These are phyloP conservation scores for Allygus modestus DNA, from an alignment of 2,888 invertebrate genomes.

Conservation along the genomic window DNA sequence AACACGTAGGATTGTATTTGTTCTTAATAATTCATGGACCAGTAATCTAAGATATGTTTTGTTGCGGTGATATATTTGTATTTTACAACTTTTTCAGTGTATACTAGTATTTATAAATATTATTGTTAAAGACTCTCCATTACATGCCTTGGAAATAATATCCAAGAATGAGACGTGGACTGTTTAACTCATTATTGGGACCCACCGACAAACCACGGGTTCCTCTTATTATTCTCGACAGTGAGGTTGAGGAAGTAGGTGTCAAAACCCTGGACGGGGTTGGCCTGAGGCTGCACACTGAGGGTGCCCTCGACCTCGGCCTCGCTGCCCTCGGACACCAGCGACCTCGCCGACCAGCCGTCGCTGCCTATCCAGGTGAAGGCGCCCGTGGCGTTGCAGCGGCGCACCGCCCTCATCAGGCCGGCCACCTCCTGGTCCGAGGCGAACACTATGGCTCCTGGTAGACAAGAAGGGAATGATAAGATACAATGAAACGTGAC, in stretches of 20 bases:
- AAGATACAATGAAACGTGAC: too few species aligned
- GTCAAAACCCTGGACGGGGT: slow-evolving; percentile 91
- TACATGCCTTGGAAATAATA: too few species aligned
- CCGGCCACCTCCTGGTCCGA: slow-evolving; percentile 98
- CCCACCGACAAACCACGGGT: slow-evolving; percentile 97
- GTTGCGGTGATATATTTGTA: too few species aligned
- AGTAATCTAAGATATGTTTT: too few species aligned
- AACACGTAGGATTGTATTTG: too few species aligned
- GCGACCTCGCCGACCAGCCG: slow-evolving; percentile 89
- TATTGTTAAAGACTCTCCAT: too few species aligned
- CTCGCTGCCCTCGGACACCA: slow-evolving; percentile 82
- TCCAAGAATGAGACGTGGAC: too few species aligned
- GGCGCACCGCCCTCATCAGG: slow-evolving; percentile 94
- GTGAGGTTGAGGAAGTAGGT: slow-evolving; percentile 91
- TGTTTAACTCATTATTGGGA: too few species aligned
- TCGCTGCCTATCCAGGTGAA: slow-evolving; percentile 99
- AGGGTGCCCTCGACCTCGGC: slow-evolving; percentile 94
- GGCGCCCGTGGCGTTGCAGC: slow-evolving; percentile 90
- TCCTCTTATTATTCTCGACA: slow-evolving; percentile 91
- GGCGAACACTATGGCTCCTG: slow-evolving; percentile 96
- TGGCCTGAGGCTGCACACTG: slow-evolving; percentile 96
- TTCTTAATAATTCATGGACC: too few species aligned
- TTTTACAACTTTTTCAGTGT: too few species aligned
- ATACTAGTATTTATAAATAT: too few species aligned
- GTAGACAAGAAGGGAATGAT: too few species aligned